These are phyloP conservation scores for Acanthopagrus latus DNA, from an alignment of 2,797 vertebrate species.

Conservation along the genomic window DNA sequence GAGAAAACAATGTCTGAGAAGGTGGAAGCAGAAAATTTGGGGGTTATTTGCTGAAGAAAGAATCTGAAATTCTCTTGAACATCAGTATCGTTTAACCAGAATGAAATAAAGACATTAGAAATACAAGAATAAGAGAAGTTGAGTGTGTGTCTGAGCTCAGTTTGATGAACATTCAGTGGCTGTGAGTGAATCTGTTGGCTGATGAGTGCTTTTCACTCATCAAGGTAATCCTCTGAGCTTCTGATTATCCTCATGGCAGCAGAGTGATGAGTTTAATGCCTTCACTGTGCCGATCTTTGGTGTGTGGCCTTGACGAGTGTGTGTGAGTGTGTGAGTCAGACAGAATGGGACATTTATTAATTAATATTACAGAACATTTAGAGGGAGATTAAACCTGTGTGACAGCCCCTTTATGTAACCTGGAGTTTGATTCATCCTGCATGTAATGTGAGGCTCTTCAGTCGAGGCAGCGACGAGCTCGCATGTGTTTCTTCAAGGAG, in stretches of 20 bases:
- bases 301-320: conserved; percentile 7
- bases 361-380: neutral
- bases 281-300: neutral
- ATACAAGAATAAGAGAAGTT: neutral
- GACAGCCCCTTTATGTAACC: conserved; percentile 17
- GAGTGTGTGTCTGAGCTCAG: neutral
- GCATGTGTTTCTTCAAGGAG: too few species aligned
- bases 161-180: neutral
- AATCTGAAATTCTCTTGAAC: too few species aligned
- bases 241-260: conserved; percentile 62
- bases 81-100: too few species aligned
- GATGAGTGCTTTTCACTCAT: conserved; percentile 54
- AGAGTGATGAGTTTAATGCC: conserved; percentile 40
- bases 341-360: conserved; percentile 15
- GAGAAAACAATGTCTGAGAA: too few species aligned
- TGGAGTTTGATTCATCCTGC: too few species aligned
- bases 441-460: too few species aligned
- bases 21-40: too few species aligned
- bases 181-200: conserved; percentile 5
- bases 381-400: neutral
- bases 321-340: neutral
- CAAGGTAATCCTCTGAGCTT: conserved; percentile 68
- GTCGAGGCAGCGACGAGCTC: too few species aligned
- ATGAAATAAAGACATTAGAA: neutral
- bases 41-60: too few species aligned